Evolutionary conservation across 2,888 invertebrate species (phyloP).

Genomic region (Morpho deidamia): DNA sequence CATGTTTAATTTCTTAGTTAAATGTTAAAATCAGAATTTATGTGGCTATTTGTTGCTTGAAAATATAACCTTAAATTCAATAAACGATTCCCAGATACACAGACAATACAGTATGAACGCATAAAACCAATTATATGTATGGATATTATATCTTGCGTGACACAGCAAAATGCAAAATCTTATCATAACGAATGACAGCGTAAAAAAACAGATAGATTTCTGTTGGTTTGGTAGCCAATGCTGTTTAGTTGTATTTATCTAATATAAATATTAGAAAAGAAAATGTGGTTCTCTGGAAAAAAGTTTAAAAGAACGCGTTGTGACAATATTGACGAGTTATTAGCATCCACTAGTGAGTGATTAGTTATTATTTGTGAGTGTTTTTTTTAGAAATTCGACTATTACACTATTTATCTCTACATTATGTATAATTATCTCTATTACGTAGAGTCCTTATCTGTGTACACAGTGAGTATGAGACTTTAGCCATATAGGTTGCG

Average conservation of each 20-base stretch:
- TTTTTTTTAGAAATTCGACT: conserved; percentile 1
- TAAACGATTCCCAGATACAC: not conserved
- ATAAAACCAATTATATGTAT: not conserved
- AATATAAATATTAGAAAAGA: conserved; percentile 7
- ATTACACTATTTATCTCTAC: too few species aligned
- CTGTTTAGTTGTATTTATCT: not conserved
- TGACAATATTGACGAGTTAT: conserved; percentile 50
- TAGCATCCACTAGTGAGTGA: conserved; percentile 48
- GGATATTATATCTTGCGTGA: conserved; percentile 7
- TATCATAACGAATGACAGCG: conserved; percentile 17
- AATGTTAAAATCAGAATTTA: too few species aligned
- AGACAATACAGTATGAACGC: not conserved
- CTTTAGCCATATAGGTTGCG: too few species aligned
- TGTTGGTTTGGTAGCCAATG: conserved; percentile 9
- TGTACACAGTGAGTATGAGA: too few species aligned
- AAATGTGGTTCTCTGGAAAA: conserved; percentile 58
- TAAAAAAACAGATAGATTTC: conserved; percentile 17
- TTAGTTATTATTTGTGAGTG: conserved; percentile 15
- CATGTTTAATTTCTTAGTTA: too few species aligned
- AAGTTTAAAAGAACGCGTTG: conserved; percentile 43
- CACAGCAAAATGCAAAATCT: conserved; percentile 18
- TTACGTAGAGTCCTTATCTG: too few species aligned
- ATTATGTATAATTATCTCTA: too few species aligned
- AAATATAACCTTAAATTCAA: too few species aligned
- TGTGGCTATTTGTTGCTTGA: too few species aligned